Evolutionary conservation across 1,140 invertebrate species (phyloP).

Genomic region (Meloidogyne floridensis): DNA sequence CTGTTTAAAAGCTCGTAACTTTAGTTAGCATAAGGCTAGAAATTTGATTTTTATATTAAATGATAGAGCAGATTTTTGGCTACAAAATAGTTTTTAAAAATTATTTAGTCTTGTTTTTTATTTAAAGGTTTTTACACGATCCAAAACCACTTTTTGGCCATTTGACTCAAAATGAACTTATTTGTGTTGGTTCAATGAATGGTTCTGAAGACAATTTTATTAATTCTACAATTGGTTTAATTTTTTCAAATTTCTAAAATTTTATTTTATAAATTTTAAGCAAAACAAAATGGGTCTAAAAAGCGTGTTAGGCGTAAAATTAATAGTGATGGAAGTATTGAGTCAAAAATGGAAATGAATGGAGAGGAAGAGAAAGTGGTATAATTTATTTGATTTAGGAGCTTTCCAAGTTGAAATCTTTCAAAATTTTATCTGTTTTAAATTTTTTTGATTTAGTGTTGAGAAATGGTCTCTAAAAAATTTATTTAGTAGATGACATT

Average conservation of each 20-base stretch:
- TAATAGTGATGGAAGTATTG: constrained; percentile 3
- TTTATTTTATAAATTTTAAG: neutral
- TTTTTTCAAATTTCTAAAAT: neutral
- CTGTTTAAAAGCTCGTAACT: neutral
- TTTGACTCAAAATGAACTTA: neutral
- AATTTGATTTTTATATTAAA: neutral
- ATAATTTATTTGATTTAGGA: neutral
- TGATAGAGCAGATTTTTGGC: neutral
- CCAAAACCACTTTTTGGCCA: constrained; percentile 2
- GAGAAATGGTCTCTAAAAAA: too few relatives aligned
- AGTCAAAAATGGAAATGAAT: neutral
- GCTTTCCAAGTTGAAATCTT: neutral
- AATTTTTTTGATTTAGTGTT: neutral
- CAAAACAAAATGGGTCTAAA: neutral
- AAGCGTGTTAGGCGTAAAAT: neutral
- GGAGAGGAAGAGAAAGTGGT: neutral
- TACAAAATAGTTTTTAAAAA: neutral
- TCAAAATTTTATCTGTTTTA: neutral
- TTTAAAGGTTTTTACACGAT: neutral
- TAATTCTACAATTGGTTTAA: neutral
- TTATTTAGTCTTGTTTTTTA: too few relatives aligned
- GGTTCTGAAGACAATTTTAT: neutral
- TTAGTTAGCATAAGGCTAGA: neutral
- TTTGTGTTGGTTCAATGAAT: constrained; percentile 4
- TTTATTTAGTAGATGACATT: too few relatives aligned